Evolutionary conservation across 64 coral and sea anemone species (phyloP).

Genomic region (Acropora tenuis): DNA sequence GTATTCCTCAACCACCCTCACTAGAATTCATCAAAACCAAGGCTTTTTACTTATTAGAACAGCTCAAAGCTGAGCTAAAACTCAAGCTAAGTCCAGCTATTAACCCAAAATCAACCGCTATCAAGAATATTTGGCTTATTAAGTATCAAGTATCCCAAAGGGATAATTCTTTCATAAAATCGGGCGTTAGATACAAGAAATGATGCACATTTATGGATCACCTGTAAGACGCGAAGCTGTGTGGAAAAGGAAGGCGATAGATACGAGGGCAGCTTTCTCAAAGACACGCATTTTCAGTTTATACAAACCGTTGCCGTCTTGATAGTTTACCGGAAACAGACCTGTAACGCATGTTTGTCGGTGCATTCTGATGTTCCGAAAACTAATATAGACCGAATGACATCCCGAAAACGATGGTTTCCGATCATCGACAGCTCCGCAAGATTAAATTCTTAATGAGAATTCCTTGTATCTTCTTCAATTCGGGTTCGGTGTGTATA

Average conservation of each 20-base stretch:
- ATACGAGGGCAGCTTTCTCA: not conserved
- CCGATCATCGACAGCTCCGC: no score
- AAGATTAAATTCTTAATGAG: no score
- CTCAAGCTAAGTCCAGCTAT: not conserved
- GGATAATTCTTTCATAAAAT: not conserved
- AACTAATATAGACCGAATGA: no score
- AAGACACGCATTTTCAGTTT: constrained; percentile 1
- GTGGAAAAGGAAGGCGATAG: not conserved
- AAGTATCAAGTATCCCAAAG: not conserved
- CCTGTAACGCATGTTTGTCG: not conserved
- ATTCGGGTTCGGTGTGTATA: no score
- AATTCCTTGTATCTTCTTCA: no score
- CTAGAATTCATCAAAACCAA: not conserved
- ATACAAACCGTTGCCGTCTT: not conserved
- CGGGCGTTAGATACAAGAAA: not conserved
- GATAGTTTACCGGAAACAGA: no score
- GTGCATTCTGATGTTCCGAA: no score
- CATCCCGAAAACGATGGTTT: no score
- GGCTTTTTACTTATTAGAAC: not conserved
- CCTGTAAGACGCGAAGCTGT: constrained; percentile 3
- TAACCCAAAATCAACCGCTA: not conserved
- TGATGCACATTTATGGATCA: not conserved
- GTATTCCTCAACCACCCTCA: not conserved
- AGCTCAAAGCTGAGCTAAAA: not conserved
- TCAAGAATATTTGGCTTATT: not conserved